A percentile compares a stretch with the other conserved stretches of the same genome.
These are phyloP conservation scores for Eristalinus aeneus DNA, from an alignment of 2,888 invertebrate genomes.

Conservation along the genomic window DNA sequence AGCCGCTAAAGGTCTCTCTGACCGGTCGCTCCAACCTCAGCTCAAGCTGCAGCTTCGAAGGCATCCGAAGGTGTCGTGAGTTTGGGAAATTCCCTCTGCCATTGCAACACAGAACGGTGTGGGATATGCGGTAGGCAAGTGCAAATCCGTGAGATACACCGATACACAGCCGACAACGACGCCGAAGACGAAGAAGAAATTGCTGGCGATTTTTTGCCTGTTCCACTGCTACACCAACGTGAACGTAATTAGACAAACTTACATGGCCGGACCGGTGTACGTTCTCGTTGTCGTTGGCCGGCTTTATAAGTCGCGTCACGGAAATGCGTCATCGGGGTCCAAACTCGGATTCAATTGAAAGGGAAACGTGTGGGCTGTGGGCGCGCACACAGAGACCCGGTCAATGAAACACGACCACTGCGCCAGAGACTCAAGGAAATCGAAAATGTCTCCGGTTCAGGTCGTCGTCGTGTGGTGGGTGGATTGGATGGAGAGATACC, in stretches of 20 bases:
- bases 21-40: not conserved
- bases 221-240: conserved; percentile 41
- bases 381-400: conserved; percentile 25
- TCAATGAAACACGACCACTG: conserved; percentile 18
- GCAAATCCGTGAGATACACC: conserved; percentile 45
- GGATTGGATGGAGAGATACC: conserved; percentile 25
- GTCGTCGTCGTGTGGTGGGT: conserved; percentile 14
- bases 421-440: conserved; percentile 43
- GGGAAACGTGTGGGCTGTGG: conserved; percentile 61
- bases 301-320: conserved; percentile 67
- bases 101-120: conserved; percentile 21
- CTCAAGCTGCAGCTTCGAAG: conserved; percentile 3
- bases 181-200: conserved; percentile 1
- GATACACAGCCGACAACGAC: conserved; percentile 8
- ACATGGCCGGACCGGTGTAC: conserved; percentile 33
- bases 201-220: not conserved
- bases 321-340: conserved; percentile 63
- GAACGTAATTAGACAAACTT: conserved; percentile 62
- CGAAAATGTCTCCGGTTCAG: conserved; percentile 29
- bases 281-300: conserved; percentile 30
- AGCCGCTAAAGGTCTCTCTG: not conserved
- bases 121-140: conserved; percentile 34
- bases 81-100: conserved; percentile 17
- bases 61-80: conserved; percentile 40
- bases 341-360: conserved; percentile 51